Evolutionary conservation across 2,113 vertebrate genomes (phyloP).

Genomic region (Sander vitreus): DNA sequence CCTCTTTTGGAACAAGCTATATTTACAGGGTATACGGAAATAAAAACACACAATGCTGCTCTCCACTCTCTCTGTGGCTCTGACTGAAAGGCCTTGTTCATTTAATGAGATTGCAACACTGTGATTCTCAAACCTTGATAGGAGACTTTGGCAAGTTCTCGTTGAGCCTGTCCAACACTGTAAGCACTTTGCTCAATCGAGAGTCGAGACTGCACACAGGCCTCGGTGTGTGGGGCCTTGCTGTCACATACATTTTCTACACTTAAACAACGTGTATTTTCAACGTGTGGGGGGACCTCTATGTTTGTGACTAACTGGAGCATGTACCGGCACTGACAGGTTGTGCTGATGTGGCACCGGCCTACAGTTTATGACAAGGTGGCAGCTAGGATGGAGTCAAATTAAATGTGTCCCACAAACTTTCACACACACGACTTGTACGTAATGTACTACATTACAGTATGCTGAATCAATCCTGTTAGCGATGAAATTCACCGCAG

Average conservation of each 20-base stretch:
- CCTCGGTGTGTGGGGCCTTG: slow-evolving; percentile 43
- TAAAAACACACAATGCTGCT: slow-evolving; percentile 47
- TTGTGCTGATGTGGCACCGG: slow-evolving; percentile 33
- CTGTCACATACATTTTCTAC: slow-evolving; percentile 60
- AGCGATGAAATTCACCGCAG: not conserved
- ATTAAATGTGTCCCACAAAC: slow-evolving; percentile 18
- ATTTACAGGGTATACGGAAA: slow-evolving; percentile 10
- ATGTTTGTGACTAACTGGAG: slow-evolving; percentile 41
- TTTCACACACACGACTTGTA: not conserved
- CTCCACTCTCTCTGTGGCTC: slow-evolving; percentile 19
- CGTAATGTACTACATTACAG: not conserved
- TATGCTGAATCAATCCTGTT: not conserved
- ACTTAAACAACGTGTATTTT: slow-evolving; percentile 40
- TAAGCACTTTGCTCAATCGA: slow-evolving; percentile 64
- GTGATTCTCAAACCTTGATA: slow-evolving; percentile 67
- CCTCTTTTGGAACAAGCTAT: slow-evolving; percentile 17
- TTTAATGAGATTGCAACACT: slow-evolving; percentile 73
- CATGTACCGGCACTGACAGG: slow-evolving; percentile 8
- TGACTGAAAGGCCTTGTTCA: slow-evolving; percentile 60
- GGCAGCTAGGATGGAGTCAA: not conserved
- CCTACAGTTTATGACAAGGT: slow-evolving; percentile 16
- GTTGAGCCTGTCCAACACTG: slow-evolving; percentile 63
- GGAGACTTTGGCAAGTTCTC: slow-evolving; percentile 62
- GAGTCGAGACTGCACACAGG: slow-evolving; percentile 36
- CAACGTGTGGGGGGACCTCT: slow-evolving; percentile 14